phyloP scores from a whole-genome alignment of 2,888 invertebrate genomes.

The Tortrix viridana region DNA sequence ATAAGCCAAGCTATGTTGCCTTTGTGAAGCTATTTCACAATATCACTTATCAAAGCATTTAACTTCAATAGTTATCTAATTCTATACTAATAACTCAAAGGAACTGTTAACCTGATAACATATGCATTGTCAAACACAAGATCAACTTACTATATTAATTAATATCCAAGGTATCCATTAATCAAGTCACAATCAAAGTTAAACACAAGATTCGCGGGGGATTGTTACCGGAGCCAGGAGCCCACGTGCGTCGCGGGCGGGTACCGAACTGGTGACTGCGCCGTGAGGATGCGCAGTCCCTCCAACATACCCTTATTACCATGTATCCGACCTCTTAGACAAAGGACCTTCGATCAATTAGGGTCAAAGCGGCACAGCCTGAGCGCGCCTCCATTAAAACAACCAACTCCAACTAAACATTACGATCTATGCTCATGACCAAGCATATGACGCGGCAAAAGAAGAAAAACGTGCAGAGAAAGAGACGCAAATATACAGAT shows the following conservation, averaged over 20 bases:
- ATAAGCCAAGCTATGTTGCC: too few relatives aligned
- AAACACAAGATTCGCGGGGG: constrained; percentile 58
- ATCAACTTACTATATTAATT: constrained; percentile 28
- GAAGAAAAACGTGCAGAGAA: constrained; percentile 82
- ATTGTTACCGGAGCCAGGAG: constrained; percentile 48
- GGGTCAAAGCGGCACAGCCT: constrained; percentile 50
- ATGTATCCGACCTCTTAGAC: constrained; percentile 73
- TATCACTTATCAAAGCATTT: too few relatives aligned
- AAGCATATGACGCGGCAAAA: constrained; percentile 81
- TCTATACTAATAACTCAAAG: constrained; percentile 22
- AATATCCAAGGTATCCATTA: constrained; percentile 28
- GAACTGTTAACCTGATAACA: constrained; percentile 25
- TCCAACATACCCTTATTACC: constrained; percentile 68
- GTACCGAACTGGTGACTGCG: constrained; percentile 67
- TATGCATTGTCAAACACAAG: constrained; percentile 21
- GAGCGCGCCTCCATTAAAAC: constrained; percentile 42
- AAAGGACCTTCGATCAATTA: constrained; percentile 78
- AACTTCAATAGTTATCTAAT: constrained; percentile 11
- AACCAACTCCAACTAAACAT: constrained; percentile 57
- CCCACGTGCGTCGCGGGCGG: constrained; percentile 65
- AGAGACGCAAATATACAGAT: constrained; percentile 70
- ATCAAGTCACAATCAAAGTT: constrained; percentile 38
- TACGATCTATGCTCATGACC: constrained; percentile 67
- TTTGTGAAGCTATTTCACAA: too few relatives aligned
- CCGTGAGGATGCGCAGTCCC: constrained; percentile 73